A percentile compares a stretch with the other conserved stretches of the same genome.
Evolutionary conservation across 2,797 vertebrate genomes (phyloP).

Genomic region (Graptemys geographica): DNA sequence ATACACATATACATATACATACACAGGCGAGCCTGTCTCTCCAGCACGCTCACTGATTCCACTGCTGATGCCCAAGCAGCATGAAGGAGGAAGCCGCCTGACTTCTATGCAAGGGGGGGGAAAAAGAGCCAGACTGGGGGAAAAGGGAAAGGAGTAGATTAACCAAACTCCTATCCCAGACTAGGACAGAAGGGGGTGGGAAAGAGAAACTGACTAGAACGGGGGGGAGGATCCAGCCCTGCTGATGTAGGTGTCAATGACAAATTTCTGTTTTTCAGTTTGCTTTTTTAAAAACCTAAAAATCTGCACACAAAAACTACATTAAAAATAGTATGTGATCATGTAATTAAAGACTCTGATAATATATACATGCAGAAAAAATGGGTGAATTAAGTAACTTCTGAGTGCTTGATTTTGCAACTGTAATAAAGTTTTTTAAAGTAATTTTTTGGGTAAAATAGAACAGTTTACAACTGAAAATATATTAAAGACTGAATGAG

Average conservation of each 20-base stretch:
- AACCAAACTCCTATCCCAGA: no score
- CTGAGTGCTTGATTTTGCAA: neutral
- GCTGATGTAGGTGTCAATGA: neutral
- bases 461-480: neutral
- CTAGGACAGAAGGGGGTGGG: neutral
- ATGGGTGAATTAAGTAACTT: neutral
- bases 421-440: neutral
- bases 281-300: neutral
- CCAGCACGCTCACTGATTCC: neutral
- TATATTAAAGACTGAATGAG: neutral
- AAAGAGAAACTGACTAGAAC: neutral
- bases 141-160: neutral
- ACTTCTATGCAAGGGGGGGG: neutral
- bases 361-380: neutral
- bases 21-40: neutral
- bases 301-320: neutral
- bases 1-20: no score
- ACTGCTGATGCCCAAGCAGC: no score
- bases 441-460: neutral
- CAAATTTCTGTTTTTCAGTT: neutral
- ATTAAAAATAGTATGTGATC: neutral
- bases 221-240: neutral
- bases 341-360: neutral
- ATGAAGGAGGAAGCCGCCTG: no score
- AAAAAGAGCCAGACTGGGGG: neutral